Base-by-base conservation (phyloP, 2,888 invertebrate species). In the Lydus trimaculatus region DNA sequence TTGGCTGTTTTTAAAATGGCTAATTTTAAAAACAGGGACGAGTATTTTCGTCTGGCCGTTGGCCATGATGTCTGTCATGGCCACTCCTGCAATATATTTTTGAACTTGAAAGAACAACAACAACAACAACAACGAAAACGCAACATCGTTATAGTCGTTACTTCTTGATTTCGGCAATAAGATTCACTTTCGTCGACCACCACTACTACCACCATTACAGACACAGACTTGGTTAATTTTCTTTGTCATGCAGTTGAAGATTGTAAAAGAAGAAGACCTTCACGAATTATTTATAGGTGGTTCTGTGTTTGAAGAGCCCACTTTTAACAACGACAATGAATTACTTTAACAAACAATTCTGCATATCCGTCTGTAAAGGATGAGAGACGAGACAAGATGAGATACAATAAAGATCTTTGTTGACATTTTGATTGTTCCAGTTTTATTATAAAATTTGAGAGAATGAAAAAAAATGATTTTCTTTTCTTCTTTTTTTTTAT, bases 1-100 rank as follows among this genome's bases (percentile, higher is more conserved):
- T n/a, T 48, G 11, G 20, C 20, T 48, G 20, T 20, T 48, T 48
- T 48, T 20, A 48, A 48, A 48, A 48, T 48, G 48, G 48, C 48
- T 48, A 48, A 48, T 48, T 48, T 48, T 20, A 48, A 48, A 48
- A 48, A 48, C 48, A 48, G 20, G 75, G 75, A 73, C 76, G 75
- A 78, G 80, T 79, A 80, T 78, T 80, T 80, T 78, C 77, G 81
- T 81, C 80, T 81, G 81, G 78, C 77, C 76, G 78, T 76, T 80
- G 81, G 80, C 81, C 81, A 79, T 81, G 81, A 81, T 77, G 75
- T 48, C 67, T 75, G 75, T 76, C 79, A 80, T 72, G 79, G 80
- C 77, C 80, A 79, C 48, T 48, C 48, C 48, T 48, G 48, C 48
- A 20, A 20, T 23, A 48, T 20, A 48, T 48, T 48, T 20, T 7